phyloP scores from a whole-genome alignment of 2,888 invertebrate genomes.

The Philereme transversata region DNA sequence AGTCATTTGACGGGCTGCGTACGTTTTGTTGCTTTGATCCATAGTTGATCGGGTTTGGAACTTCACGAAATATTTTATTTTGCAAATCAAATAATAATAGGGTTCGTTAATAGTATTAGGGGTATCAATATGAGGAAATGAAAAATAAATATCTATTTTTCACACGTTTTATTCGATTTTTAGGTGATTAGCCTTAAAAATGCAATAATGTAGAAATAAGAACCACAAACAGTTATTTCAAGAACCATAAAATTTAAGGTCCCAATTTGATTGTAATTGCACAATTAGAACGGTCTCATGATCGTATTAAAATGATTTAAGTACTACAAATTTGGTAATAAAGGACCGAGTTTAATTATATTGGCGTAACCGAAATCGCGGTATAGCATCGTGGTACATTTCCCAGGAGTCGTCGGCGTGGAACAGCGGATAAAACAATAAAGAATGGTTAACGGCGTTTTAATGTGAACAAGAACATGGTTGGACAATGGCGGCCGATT shows the following conservation, averaged over 20 bases:
- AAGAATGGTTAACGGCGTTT: conserved; percentile 82
- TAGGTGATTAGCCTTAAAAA: neutral
- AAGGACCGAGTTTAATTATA: conserved; percentile 68
- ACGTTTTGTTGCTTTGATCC: conserved; percentile 12
- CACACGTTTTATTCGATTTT: neutral
- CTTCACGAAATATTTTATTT: conserved; percentile 12
- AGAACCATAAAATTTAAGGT: conserved; percentile 34
- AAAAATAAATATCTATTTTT: neutral
- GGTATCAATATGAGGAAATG: too few species aligned
- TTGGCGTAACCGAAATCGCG: conserved; percentile 63
- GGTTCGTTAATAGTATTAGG: conserved; percentile 6
- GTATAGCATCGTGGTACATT: conserved; percentile 53
- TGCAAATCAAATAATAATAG: conserved; percentile 5
- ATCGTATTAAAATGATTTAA: conserved; percentile 58
- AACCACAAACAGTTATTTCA: conserved; percentile 28
- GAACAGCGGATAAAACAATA: conserved; percentile 79
- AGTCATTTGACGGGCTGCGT: neutral
- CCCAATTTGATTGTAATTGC: conserved; percentile 50
- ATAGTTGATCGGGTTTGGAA: conserved; percentile 20
- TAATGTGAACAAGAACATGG: conserved; percentile 81
- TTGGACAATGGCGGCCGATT: conserved; percentile 75
- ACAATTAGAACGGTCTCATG: conserved; percentile 51
- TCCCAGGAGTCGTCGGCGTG: conserved; percentile 72
- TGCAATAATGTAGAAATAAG: conserved; percentile 17
- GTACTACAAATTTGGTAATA: conserved; percentile 71